Base-by-base conservation (phyloP, 2,113 vertebrate species). In the Dissostichus mawsoni region DNA sequence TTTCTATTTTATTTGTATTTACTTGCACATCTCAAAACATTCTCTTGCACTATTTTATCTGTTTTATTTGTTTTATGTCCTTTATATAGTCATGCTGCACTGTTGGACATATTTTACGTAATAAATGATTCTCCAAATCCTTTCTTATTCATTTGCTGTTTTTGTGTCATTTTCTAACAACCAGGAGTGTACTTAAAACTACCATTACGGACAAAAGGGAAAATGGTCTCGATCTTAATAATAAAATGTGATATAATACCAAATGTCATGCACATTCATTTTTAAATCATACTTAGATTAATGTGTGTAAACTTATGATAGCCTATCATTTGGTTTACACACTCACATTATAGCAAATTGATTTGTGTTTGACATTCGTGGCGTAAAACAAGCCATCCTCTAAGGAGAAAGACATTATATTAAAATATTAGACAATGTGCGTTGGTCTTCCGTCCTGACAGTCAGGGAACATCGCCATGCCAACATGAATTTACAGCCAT, bases 401-500 rank as follows among this genome's bases (percentile, higher is more conserved):
- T 47, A 14, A 55, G 11, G 51, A 55, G 10, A 33, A 55, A 29
- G 41, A 13, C 5, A 13, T 41, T 41, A 7, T 17, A 3, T 23
- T 48, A 18, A 8, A 57, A 44, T 4, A 18, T 18, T 29, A 55
- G 8, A 47, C 45, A 61, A 36, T n/a, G 50, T 48, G 16, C 50
- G 9, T 67, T 20, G 45, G 67, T 79, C 65, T 61, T 17, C 63
- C 58, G 14, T 70, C 29, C 65, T 73, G 61, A 11, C 61, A 51
- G 62, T 61, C 59, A 51, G 23, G n/a, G 57, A 74, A 62, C 48
- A n/a, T 71, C 5, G 8, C 36, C 69, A 85, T 58, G 64, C 68
- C 71, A 80, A 20, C 55, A 58, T 5, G 2, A 73, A 63, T 81
- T 83, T 82, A 61, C 50, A 68, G 63, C 68, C 76, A 17, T 67